Base-by-base conservation (phyloP, 2,113 vertebrate genomes). In the Albula goreensis region DNA sequence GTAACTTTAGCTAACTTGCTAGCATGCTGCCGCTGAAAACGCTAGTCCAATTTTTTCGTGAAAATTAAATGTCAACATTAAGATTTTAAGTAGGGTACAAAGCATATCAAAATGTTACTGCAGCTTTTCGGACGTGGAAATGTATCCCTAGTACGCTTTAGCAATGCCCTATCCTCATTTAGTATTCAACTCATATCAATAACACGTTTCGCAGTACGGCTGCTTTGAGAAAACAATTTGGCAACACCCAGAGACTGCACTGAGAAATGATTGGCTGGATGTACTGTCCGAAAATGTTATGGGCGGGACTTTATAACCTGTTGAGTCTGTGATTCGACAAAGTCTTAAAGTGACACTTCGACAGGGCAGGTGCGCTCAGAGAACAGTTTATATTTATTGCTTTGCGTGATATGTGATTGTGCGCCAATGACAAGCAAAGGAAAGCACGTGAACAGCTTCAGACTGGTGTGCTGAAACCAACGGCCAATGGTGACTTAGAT, bases 331-430 rank as follows among this genome's bases (percentile, higher is more conserved):
- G 79, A 85, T 82, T 56, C 49, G 51, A 48, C 25, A 25, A 57
- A 63, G 79, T 6, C 15, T 13, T 5, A 31, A n/a, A 48, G 50
- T 22, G 12, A 11, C 52, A 77, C 50, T 57, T 66, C 89, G 83
- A 86, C 87, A 86, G 87, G 80, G 86, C 87, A 89, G 90, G 90
- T 91, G 90, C 80, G 19, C 50, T 78, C 60, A 84, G 15, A 31
- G 50, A 25, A 49, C 48, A 0, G 17, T 49, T 0, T 0, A 15
- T 48, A 57, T 80, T 81, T 91, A 79, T 85, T 85, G 48, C 77
- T 85, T 84, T 48, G 93, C 94, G 92, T 94, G 95, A 94, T 94
- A 90, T 15, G 41, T n/a, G 50, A 49, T 0, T 0, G 19, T 81
- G 70, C 11, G 10, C 89, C 87, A 86, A 88, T 89, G 48, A 79